These are phyloP conservation scores for Oreotragus oreotragus DNA, from an alignment of 2,113 vertebrate genomes.

Conservation along the genomic window DNA sequence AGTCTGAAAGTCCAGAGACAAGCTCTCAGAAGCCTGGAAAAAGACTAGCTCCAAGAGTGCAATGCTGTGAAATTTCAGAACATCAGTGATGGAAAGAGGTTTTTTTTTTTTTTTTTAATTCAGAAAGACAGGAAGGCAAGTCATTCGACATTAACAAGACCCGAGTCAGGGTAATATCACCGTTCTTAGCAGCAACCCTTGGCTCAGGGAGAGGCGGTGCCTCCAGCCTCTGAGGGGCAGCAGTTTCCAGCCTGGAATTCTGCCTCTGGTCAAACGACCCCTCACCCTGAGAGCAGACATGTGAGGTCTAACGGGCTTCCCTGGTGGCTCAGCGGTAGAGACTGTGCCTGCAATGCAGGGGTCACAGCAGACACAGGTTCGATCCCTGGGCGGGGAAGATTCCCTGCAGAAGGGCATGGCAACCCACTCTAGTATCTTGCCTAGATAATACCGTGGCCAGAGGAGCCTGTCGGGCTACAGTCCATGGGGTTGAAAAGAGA, in stretches of 20 bases:
- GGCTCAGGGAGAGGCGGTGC: rapidly evolving
- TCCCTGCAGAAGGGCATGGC: background rate
- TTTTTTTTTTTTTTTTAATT: background rate
- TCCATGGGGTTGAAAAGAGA: background rate
- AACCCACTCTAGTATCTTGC: background rate
- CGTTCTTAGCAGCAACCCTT: rapidly evolving
- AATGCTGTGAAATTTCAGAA: background rate
- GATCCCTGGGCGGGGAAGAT: background rate
- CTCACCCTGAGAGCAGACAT: rapidly evolving
- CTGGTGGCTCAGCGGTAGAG: background rate
- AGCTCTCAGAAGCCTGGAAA: background rate
- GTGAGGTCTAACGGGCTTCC: background rate
- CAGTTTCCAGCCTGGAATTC: background rate
- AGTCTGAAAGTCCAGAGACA: background rate
- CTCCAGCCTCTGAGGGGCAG: background rate
- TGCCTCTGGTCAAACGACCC: rapidly evolving
- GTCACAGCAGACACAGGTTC: background rate
- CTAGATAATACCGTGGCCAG: background rate
- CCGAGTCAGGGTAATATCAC: rapidly evolving
- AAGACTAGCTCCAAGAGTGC: too few relatives aligned
- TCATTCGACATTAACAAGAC: background rate
- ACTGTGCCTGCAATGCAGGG: background rate
- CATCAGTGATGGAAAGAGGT: background rate
- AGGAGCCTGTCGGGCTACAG: background rate
- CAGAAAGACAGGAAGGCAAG: background rate